Evolutionary conservation across 2,888 invertebrate species (phyloP).

Genomic region (Leucophenga maculata): DNA sequence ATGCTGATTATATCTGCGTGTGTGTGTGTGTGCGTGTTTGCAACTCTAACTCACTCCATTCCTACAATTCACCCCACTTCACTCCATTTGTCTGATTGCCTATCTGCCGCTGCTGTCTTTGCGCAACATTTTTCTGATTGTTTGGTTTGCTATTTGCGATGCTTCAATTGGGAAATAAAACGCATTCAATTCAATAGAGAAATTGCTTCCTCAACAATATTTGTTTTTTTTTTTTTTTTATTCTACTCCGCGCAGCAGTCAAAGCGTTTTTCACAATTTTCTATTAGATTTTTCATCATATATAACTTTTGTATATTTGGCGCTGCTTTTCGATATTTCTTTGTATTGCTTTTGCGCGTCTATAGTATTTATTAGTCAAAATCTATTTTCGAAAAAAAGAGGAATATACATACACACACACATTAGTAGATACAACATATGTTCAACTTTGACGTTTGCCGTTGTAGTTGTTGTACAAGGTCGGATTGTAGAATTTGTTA

Average conservation of each 20-base stretch:
- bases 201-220: too few relatives aligned
- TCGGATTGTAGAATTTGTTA: too few relatives aligned
- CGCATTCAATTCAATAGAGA: too few relatives aligned
- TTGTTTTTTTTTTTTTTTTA: too few relatives aligned
- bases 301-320: conserved; percentile 25
- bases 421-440: conserved; percentile 38
- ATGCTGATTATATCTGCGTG: too few relatives aligned
- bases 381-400: conserved; percentile 63
- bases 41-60: too few relatives aligned
- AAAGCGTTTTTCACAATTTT: not conserved
- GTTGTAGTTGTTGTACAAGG: not conserved
- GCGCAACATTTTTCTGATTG: conserved; percentile 3
- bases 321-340: conserved; percentile 34
- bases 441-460: conserved; percentile 20
- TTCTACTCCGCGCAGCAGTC: too few relatives aligned
- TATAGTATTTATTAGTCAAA: conserved; percentile 68
- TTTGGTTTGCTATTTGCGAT: too few relatives aligned
- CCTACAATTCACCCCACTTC: too few relatives aligned
- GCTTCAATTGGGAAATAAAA: too few relatives aligned
- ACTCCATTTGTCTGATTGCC: not conserved
- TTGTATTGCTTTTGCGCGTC: conserved; percentile 46
- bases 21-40: too few relatives aligned
- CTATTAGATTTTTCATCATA: not conserved
- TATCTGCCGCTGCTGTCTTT: not conserved
- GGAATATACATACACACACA: conserved; percentile 5